These are phyloP conservation scores for Oreotrochilus melanogaster DNA, from an alignment of 2,113 vertebrate species.

Conservation along the genomic window DNA sequence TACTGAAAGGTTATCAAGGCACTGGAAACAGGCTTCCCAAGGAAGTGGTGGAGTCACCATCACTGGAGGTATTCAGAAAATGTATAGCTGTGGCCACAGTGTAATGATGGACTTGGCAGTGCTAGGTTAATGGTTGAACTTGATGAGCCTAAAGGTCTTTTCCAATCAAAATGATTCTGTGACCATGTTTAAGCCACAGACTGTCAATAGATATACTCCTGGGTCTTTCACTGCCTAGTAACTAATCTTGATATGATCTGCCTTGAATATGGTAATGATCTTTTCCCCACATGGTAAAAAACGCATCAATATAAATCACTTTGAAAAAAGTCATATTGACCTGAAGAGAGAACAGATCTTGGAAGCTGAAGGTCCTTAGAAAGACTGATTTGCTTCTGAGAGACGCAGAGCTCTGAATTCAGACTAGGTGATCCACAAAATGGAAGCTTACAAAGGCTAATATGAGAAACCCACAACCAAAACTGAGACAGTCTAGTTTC, in stretches of 20 bases:
- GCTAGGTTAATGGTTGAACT: too few relatives aligned
- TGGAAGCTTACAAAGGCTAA: neutral
- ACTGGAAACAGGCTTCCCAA: too few relatives aligned
- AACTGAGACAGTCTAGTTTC: neutral
- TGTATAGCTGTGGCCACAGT: too few relatives aligned
- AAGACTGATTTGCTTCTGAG: neutral
- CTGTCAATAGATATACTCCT: neutral
- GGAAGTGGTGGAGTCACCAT: too few relatives aligned
- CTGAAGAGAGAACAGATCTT: neutral
- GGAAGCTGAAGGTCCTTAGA: neutral
- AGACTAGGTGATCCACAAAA: neutral
- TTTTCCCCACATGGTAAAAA: neutral
- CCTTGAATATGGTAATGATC: neutral
- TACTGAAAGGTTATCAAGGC: too few relatives aligned
- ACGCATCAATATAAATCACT: neutral
- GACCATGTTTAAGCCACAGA: neutral
- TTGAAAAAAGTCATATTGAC: neutral
- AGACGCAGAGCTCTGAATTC: neutral
- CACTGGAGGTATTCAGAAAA: too few relatives aligned
- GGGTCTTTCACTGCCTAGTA: neutral
- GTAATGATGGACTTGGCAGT: too few relatives aligned
- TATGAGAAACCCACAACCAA: neutral
- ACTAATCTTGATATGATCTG: neutral
- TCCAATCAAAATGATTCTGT: too few relatives aligned
- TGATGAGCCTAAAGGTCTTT: too few relatives aligned